Evolutionary conservation across 2,888 invertebrate genomes (phyloP).

Genomic region (Troides oblongomaculatus): DNA sequence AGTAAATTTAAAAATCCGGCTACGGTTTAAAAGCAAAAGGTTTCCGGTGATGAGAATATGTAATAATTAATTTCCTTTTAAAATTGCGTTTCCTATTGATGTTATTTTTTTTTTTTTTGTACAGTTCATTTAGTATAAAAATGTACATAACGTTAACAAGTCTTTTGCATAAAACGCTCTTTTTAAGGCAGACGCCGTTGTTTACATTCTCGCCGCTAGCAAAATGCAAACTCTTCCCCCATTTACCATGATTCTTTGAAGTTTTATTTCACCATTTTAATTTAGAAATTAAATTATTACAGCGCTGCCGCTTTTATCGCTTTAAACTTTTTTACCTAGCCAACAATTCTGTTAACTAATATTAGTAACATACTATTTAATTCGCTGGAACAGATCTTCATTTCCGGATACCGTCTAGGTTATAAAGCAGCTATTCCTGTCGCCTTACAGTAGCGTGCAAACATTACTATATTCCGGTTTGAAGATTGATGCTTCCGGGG

Average conservation of each 20-base stretch:
- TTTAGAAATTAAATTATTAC: constrained; percentile 1
- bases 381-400: too few relatives aligned
- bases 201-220: constrained; percentile 23
- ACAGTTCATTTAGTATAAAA: constrained; percentile 20
- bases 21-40: background rate
- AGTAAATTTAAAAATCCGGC: background rate
- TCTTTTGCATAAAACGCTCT: constrained; percentile 38
- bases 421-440: too few relatives aligned
- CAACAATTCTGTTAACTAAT: background rate
- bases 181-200: constrained; percentile 33
- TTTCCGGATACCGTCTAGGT: too few relatives aligned
- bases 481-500: too few relatives aligned
- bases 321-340: background rate
- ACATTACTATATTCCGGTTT: too few relatives aligned
- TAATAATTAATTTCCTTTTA: background rate
- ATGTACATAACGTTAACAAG: constrained; percentile 21
- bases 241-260: constrained; percentile 17
- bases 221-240: constrained; percentile 26
- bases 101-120: background rate
- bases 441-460: too few relatives aligned
- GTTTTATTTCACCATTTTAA: constrained; percentile 7
- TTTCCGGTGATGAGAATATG: too few relatives aligned
- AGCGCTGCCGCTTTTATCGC: background rate
- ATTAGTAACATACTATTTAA: too few relatives aligned
- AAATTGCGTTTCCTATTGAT: background rate